Evolutionary conservation across 2,113 vertebrate species (phyloP), one percentile per base, ranked within the genome.

Genomic region (Tachycineta bicolor): DNA sequence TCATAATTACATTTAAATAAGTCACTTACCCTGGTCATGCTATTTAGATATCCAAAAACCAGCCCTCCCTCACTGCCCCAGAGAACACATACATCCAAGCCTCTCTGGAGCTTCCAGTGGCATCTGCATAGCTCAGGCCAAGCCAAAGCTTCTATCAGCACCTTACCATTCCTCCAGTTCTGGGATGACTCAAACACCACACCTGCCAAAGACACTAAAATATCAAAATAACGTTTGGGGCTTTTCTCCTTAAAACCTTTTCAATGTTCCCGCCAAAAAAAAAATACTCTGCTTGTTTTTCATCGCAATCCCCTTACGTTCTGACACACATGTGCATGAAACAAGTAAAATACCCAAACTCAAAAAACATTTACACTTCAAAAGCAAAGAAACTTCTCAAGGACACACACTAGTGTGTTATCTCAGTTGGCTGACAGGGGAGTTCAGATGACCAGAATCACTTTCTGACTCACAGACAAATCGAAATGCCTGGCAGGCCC

Each of bases 71-170:
- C 3, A 34, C 37, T 2, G 1, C 10, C 24, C 53, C 2, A 2
- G 26, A 23, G 11, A 23, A 74, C 1, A 3, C 2, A 2, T 0
- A 46, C 0, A 0, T 29, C 31, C 55, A 67, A 76, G 18, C 28
- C 25, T 43, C 59, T 62, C 17, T 50, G 29, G 53, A 80, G 63
- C 23, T 73, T 83, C 50, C 63, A 71, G 67, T 34, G 55, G 23
- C 44, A 59, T 37, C 49, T 39, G 12, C 58, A 46, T 18, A 76
- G 58, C 17, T 68, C 63, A 73, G 65, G 25, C 31, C 60, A 58
- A 79, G 22, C 25, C 55, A 78, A 52, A 80, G 20, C 6, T 62
- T 26, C 76, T 17, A 11, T 17, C 31, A 77, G 63, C 25, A 65
- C 14, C 12, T 56, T 17, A 29, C 39, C 20, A 15, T 17, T 74